These are phyloP conservation scores for Scolopax bukidnonensis DNA, from an alignment of 2,797 vertebrate genomes.

Conservation along the genomic window DNA sequence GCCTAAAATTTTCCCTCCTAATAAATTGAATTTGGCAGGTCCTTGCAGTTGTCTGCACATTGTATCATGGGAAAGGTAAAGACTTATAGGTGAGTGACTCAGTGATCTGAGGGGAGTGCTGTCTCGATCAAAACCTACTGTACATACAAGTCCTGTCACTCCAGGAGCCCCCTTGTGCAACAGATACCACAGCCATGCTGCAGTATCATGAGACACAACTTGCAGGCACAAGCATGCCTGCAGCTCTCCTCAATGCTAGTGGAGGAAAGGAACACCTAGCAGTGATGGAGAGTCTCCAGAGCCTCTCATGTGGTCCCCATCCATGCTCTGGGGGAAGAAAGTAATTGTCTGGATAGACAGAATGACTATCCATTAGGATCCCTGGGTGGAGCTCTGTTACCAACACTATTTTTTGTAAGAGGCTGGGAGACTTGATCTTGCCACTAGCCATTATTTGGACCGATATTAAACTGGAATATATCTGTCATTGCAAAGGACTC, in stretches of 20 bases:
- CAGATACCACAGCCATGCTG: neutral
- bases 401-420: neutral
- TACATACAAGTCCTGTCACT: neutral
- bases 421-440: neutral
- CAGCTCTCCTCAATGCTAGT: neutral
- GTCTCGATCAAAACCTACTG: neutral
- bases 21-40: constrained; percentile 35
- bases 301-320: neutral
- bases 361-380: neutral
- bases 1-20: constrained; percentile 27
- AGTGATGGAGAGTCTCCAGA: neutral
- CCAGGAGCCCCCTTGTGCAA: neutral
- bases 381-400: neutral
- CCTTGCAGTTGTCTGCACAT: neutral
- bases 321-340: neutral
- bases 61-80: neutral
- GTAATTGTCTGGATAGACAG: neutral
- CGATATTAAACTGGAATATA: neutral
- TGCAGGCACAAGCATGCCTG: neutral
- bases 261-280: neutral
- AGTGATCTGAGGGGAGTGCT: neutral
- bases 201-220: neutral
- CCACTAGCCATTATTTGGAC: neutral
- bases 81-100: neutral
- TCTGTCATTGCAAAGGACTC: neutral